Base-by-base conservation (phyloP, 2,113 vertebrate genomes). In the Leptodactylus fuscus region DNA sequence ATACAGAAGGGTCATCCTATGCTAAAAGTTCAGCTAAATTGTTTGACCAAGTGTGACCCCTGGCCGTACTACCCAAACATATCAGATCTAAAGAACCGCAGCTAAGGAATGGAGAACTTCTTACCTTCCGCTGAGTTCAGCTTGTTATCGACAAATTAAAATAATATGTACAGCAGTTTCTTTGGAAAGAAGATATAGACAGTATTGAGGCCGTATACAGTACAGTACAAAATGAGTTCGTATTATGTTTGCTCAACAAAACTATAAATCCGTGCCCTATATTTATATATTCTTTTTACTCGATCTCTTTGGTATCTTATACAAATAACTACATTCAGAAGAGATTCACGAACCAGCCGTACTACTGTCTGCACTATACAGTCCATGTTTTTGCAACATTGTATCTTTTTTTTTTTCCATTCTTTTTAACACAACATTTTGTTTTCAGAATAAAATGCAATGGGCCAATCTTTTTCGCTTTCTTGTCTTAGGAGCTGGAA, bases 371-470 rank as follows among this genome's bases (percentile, higher is more conserved):
- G 32, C 15, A 32, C 34, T 3, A 29, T 71, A 15, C 67, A 34
- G 65, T 22, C 65, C 32, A 11, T 69, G 34, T 36, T 67, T 34
- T 67, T 34, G 32, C 15, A 34, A 67, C 32, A 34, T 34, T 16
- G 41, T 32, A 38, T 22, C 32, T 58, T 13, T 70, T 79, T 70
- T 60, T 20, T 15, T 29, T 85, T 69, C 53, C 12, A 41, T 34
- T 44, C 41, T 22, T 29, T 70, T 81, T 80, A 73, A 81, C 77
- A 73, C 46, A 85, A 78, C 48, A 60, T 81, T 86, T 86, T 81
- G 81, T 81, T 86, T 81, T 81, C 34, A 20, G 20, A 86, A 86
- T 86, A 86, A 86, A 86, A 86, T 81, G 65, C 84, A 86, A 86
- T 86, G 84, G 67, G 22, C 51, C 84, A 60, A 70, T 69, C 75